These are phyloP conservation scores for Biston betularia DNA, from an alignment of 2,888 invertebrate species.

Conservation along the genomic window DNA sequence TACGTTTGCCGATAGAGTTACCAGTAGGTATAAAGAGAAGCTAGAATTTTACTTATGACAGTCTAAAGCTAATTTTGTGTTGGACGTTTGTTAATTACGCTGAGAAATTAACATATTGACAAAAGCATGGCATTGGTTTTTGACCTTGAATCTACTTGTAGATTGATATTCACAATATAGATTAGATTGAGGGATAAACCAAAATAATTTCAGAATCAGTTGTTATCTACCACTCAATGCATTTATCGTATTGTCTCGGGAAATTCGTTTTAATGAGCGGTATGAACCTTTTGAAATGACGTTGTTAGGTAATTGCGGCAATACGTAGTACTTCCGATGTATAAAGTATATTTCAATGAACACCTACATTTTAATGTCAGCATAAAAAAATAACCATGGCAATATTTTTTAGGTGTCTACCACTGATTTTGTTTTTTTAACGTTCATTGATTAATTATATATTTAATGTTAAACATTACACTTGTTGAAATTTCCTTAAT, in stretches of 20 bases:
- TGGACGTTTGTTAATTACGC: background rate
- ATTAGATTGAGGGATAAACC: conserved; percentile 18
- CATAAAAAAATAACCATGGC: background rate
- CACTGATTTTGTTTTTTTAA: conserved; percentile 3
- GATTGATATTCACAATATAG: conserved; percentile 5
- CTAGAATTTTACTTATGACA: conserved; percentile 25
- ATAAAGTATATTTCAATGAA: background rate
- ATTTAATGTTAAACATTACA: conserved; percentile 16
- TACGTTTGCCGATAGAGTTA: conserved; percentile 27
- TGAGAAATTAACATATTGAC: background rate
- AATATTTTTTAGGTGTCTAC: background rate
- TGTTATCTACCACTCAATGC: conserved; percentile 9
- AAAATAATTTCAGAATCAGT: conserved; percentile 7
- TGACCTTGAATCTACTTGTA: conserved; percentile 4
- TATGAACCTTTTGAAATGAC: conserved; percentile 4
- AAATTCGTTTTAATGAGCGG: background rate
- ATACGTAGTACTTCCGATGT: background rate
- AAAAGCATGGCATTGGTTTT: background rate
- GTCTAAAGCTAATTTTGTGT: conserved; percentile 17
- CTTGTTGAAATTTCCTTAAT: conserved; percentile 18
- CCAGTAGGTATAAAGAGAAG: conserved; percentile 6
- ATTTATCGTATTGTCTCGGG: conserved; percentile 18
- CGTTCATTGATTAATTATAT: background rate
- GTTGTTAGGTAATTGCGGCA: conserved; percentile 6
- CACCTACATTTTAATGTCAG: background rate